Percentiles rank a stretch among this genome's conserved stretches.
Evolutionary conservation across 2,797 vertebrate genomes (phyloP).

Genomic region (Cuniculus paca): DNA sequence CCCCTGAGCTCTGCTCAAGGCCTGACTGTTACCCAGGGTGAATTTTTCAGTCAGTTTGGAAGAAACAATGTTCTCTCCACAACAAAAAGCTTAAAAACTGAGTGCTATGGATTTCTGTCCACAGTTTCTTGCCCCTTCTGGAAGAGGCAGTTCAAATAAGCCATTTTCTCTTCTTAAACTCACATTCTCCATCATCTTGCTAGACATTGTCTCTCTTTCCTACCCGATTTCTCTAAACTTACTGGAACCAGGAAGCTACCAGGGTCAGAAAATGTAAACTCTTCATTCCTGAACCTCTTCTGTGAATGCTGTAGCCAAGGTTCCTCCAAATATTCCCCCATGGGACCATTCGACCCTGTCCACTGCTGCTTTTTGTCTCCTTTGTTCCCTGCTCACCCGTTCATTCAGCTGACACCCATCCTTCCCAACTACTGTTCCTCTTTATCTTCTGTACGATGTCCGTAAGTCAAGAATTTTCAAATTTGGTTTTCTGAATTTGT

Average conservation of each 20-base stretch:
- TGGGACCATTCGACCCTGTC: accelerated
- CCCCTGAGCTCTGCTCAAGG: not conserved
- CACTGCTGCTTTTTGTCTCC: not conserved
- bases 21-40: not conserved
- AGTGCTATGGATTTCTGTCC: not conserved
- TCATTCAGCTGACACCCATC: not conserved
- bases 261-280: not conserved
- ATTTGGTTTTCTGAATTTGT: not conserved
- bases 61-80: not conserved
- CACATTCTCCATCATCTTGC: accelerated
- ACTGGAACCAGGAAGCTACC: not conserved
- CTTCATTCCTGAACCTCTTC: not conserved
- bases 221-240: not conserved
- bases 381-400: not conserved
- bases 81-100: not conserved
- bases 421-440: not conserved
- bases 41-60: not conserved
- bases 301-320: not conserved
- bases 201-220: not conserved
- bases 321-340: not conserved
- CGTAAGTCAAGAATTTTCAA: not conserved
- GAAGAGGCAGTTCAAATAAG: not conserved
- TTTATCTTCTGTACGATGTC: not conserved
- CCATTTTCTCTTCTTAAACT: not conserved
- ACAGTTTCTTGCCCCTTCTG: not conserved